Base-by-base conservation (phyloP, 2,113 vertebrate species). In the Syngnathus scovelli region DNA sequence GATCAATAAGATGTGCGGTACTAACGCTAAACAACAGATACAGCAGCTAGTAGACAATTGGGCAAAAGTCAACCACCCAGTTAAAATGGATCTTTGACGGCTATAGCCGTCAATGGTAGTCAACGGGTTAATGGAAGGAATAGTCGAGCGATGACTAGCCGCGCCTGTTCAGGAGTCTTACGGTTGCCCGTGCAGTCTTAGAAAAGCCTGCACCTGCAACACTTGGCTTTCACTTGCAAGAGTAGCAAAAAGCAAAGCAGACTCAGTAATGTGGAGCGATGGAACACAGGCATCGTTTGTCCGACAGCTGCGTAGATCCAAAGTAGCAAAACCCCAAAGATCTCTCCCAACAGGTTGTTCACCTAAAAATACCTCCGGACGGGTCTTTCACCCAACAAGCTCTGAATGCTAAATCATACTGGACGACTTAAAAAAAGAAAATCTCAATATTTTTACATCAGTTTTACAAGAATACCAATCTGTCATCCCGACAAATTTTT, bases 171-270 rank as follows among this genome's bases (percentile, higher is more conserved):
- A 33, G 36, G 16, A 27, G 19, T 16, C 55, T 58, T 33, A 33
- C 27, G 27, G 27, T 33, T 36, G 55, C 37, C 13, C 36, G 6
- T 7, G 27, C 10, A 38, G 56, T 36, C 33, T 18, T 9, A 7
- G 7, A 61, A 80, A 77, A 70, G 70, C 80, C 82, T 77, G 83
- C 78, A 85, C 79, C 81, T 85, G 83, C 78, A 86, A 85, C 80
- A 71, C 77, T 84, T 87, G 86, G 85, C 86, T 88, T 81, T 75
- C 60, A 81, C 73, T 86, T 85, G 71, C 71, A 83, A 82, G 78
- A 70, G 70, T 77, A 77, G 79, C 82, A 87, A n/a, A 37, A 82
- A 83, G 76, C 78, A 86, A 87, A 85, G 86, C 68, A 68, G 69
- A 27, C 72, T 77, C 71, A 81, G 85, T 82, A 84, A 85, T 78